Evolutionary conservation across 2,113 vertebrate genomes (phyloP).

Genomic region (Calonectris borealis): DNA sequence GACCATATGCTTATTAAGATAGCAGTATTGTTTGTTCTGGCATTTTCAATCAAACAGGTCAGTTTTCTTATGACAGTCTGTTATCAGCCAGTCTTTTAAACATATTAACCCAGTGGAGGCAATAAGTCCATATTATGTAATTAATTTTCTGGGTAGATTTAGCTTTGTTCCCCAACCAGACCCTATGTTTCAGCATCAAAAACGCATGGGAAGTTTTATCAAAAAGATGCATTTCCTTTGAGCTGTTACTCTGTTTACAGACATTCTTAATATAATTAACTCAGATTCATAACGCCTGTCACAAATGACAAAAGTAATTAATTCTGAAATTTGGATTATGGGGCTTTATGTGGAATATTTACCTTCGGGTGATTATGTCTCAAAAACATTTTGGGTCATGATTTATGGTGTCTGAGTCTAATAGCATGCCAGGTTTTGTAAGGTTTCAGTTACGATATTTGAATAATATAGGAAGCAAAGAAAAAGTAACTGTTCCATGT

Average conservation of each 20-base stretch:
- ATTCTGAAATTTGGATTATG: background rate
- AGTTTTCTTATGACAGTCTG: background rate
- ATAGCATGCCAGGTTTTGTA: background rate
- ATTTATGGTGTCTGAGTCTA: conserved; percentile 1
- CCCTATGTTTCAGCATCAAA: background rate
- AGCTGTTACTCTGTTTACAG: conserved; percentile 16
- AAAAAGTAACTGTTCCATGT: background rate
- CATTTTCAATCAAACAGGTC: background rate
- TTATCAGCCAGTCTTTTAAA: background rate
- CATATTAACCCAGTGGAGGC: background rate
- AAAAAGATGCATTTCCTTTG: background rate
- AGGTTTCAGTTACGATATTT: background rate
- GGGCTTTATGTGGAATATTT: background rate
- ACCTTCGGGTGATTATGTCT: background rate
- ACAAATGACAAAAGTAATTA: conserved; percentile 24
- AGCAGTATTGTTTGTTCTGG: background rate
- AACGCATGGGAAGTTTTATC: background rate
- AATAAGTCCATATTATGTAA: background rate
- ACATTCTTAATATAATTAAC: conserved; percentile 25
- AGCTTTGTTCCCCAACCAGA: background rate
- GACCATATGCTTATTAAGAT: background rate
- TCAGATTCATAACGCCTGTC: conserved; percentile 19
- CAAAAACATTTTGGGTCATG: background rate
- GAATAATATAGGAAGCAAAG: background rate
- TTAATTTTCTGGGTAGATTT: background rate